phyloP scores from a whole-genome alignment of 2,797 vertebrate species.

The Amblyraja radiata region DNA sequence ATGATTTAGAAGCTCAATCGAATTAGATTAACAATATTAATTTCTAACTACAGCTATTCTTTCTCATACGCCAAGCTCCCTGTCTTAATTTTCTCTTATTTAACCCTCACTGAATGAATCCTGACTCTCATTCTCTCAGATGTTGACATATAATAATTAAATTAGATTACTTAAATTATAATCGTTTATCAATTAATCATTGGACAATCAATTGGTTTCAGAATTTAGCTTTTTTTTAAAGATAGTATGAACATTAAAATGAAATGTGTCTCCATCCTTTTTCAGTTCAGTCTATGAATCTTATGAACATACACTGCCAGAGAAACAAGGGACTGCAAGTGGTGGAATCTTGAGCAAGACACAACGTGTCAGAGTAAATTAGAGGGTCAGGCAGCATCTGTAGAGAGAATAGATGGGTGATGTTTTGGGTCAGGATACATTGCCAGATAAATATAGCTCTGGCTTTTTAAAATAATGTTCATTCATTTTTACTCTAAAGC shows the following conservation, averaged over 20 bases:
- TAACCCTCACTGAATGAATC: background rate
- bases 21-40: too few relatives aligned
- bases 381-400: too few relatives aligned
- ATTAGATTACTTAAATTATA: background rate
- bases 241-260: background rate
- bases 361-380: too few relatives aligned
- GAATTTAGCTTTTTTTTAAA: background rate
- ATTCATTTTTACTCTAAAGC: background rate
- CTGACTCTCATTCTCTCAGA: background rate
- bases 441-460: too few relatives aligned
- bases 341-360: too few relatives aligned
- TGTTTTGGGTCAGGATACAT: background rate
- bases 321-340: too few relatives aligned
- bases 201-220: background rate
- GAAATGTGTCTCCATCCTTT: background rate
- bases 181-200: background rate
- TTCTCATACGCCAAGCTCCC: too few relatives aligned
- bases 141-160: background rate
- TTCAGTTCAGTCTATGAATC: background rate
- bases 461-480: background rate
- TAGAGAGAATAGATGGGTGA: too few relatives aligned
- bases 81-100: background rate
- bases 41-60: background rate
- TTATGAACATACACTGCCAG: background rate
- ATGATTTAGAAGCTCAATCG: too few relatives aligned